Evolutionary conservation across 2,113 vertebrate genomes (phyloP).

Genomic region (Neogobius melanostomus): DNA sequence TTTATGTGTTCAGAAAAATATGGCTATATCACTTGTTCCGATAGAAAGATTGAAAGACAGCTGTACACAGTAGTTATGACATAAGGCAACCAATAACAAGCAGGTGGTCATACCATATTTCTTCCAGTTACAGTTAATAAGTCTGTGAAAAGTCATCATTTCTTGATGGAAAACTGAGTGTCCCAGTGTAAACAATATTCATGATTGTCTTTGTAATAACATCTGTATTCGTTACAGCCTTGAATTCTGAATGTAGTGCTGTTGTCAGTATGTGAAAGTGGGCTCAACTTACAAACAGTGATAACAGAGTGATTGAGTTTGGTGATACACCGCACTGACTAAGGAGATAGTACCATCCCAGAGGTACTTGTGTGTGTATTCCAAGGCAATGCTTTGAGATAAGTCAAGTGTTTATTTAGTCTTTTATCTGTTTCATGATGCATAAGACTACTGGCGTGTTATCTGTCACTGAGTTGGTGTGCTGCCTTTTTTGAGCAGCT

Average conservation of each 20-base stretch:
- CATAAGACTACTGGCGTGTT: background rate
- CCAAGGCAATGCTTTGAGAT: background rate
- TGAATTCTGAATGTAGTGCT: background rate
- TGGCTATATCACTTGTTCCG: background rate
- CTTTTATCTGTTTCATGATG: background rate
- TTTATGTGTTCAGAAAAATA: background rate
- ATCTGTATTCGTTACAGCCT: background rate
- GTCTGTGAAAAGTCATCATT: too few relatives aligned
- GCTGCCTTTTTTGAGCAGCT: background rate
- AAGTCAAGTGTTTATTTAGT: constrained; percentile 2
- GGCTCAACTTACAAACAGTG: constrained; percentile 36
- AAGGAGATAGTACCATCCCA: constrained; percentile 42
- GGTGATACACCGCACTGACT: constrained; percentile 49
- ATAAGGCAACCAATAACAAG: background rate
- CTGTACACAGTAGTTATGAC: background rate
- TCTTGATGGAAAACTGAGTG: too few relatives aligned
- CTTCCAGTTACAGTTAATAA: too few relatives aligned
- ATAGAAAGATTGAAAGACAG: background rate
- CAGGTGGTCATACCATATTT: background rate
- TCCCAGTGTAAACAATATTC: too few relatives aligned
- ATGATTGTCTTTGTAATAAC: too few relatives aligned
- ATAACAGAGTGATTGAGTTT: constrained; percentile 47
- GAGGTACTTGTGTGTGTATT: constrained; percentile 24
- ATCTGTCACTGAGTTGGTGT: background rate
- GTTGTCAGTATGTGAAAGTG: constrained; percentile 46